These are phyloP conservation scores for Pammene fasciana DNA, from an alignment of 2,888 invertebrate genomes.

Conservation along the genomic window DNA sequence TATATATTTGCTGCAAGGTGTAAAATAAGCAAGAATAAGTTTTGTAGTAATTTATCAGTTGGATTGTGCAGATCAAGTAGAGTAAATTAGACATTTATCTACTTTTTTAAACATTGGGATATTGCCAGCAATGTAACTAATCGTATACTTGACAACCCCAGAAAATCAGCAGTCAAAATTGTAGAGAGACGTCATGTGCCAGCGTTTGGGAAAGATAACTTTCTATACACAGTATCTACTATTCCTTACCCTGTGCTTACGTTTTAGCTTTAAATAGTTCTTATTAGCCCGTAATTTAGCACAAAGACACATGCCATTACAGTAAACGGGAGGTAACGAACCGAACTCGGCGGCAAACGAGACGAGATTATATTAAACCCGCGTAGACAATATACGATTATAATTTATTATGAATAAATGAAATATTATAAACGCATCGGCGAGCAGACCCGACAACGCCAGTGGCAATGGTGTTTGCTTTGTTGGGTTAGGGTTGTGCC, in stretches of 20 bases:
- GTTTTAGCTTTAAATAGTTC: conserved; percentile 40
- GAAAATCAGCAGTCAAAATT: no score
- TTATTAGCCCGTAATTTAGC: conserved; percentile 28
- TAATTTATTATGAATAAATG: conserved; percentile 84
- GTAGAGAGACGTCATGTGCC: no score
- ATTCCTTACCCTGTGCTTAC: not conserved
- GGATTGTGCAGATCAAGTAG: no score
- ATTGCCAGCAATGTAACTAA: no score
- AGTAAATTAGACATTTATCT: no score
- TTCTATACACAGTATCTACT: no score
- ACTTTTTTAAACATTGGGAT: no score
- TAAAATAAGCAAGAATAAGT: no score
- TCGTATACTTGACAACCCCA: no score
- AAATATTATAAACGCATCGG: conserved; percentile 84
- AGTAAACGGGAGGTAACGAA: conserved; percentile 44
- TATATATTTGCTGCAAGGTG: no score
- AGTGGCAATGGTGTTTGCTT: conserved; percentile 83
- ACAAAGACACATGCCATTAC: conserved; percentile 39
- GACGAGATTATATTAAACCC: conserved; percentile 63
- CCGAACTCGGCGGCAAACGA: conserved; percentile 41
- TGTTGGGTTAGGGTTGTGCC: conserved; percentile 66
- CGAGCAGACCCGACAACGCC: conserved; percentile 80
- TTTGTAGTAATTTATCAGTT: no score
- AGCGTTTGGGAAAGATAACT: no score
- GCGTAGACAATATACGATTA: conserved; percentile 70